phyloP scores from a whole-genome alignment of 2,113 vertebrate genomes.

The Zapus hudsonius region DNA sequence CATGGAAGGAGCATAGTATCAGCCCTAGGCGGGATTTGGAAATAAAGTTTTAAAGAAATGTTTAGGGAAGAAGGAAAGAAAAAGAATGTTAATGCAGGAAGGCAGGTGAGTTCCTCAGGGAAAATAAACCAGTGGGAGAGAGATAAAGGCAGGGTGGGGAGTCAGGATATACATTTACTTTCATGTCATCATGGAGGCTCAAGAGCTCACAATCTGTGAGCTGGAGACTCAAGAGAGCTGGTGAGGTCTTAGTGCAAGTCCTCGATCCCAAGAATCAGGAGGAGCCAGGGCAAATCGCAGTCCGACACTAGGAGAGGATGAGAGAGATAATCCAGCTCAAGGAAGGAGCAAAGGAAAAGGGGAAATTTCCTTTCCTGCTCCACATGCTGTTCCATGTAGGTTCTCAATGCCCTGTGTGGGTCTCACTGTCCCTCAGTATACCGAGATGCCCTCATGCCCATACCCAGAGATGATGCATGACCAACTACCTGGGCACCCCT shows the following conservation, averaged over 20 bases:
- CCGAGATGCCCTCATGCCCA: neutral
- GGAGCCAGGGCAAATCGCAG: neutral
- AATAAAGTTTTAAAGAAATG: neutral
- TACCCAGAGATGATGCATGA: neutral
- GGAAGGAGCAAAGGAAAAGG: neutral
- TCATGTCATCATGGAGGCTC: neutral
- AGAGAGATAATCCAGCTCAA: neutral
- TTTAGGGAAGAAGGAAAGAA: neutral
- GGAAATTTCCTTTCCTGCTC: neutral
- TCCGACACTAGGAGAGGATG: neutral
- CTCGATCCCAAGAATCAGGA: neutral
- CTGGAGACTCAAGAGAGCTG: neutral
- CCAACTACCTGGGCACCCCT: neutral
- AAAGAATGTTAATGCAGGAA: neutral
- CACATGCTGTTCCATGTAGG: too few relatives aligned
- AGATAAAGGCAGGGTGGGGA: too few relatives aligned
- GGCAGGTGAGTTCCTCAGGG: neutral
- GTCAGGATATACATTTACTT: neutral
- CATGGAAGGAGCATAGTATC: neutral
- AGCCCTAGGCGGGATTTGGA: neutral
- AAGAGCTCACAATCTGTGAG: too few relatives aligned
- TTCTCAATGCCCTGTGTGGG: too few relatives aligned
- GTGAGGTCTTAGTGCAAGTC: neutral
- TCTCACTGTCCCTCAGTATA: too few relatives aligned
- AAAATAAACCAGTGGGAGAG: neutral